These are phyloP conservation scores for Tapera naevia DNA, from an alignment of 2,797 vertebrate genomes.

Conservation along the genomic window DNA sequence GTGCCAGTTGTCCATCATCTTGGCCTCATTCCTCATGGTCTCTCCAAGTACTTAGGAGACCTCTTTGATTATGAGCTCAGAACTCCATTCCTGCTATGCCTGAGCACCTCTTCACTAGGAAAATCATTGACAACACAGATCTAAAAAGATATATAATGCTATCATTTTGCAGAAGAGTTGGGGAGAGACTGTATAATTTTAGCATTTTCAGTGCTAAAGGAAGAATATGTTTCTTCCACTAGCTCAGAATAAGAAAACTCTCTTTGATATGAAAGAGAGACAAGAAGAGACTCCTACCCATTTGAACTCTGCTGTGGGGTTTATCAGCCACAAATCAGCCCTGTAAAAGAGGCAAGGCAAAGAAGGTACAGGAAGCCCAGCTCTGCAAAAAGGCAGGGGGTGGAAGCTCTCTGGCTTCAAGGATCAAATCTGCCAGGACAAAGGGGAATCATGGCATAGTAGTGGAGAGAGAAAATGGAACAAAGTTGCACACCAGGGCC, in stretches of 20 bases:
- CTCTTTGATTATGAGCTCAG: background rate
- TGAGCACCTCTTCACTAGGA: background rate
- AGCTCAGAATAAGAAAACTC: background rate
- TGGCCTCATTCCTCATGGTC: background rate
- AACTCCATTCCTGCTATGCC: background rate
- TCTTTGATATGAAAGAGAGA: background rate
- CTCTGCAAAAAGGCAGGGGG: slow-evolving; percentile 51
- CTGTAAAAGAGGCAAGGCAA: slow-evolving; percentile 43
- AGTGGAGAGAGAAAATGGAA: background rate
- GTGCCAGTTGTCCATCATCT: background rate
- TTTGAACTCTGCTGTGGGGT: background rate
- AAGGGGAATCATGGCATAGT: background rate
- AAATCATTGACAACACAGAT: background rate
- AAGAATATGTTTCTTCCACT: background rate
- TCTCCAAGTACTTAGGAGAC: background rate
- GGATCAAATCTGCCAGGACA: background rate
- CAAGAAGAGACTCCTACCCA: background rate
- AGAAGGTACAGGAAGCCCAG: slow-evolving; percentile 67
- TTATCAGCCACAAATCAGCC: slow-evolving; percentile 65
- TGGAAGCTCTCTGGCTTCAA: slow-evolving; percentile 35
- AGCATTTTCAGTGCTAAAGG: background rate
- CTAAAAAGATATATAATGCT: background rate
- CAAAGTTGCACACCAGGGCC: no score
- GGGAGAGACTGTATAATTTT: background rate
- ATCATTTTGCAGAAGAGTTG: background rate